Evolutionary conservation across 2,797 vertebrate genomes (phyloP).

Genomic region (Takifugu ocellatus): DNA sequence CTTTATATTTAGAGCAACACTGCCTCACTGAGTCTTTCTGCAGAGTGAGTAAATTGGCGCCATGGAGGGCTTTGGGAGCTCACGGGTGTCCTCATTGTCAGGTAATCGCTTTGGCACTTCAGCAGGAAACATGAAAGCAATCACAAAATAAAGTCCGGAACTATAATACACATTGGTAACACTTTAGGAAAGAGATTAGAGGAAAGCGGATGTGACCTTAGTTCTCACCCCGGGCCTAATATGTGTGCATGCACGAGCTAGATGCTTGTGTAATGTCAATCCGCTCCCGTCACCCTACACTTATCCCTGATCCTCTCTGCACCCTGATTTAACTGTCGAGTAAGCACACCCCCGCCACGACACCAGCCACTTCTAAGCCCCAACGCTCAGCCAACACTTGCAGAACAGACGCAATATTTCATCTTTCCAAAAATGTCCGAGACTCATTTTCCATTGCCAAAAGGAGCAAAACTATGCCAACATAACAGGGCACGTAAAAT

Average conservation of each 20-base stretch:
- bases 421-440: conserved; percentile 27
- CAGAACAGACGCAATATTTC: conserved; percentile 41
- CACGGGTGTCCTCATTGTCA: conserved; percentile 30
- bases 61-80: conserved; percentile 17
- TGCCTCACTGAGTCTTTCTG: conserved; percentile 35
- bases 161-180: conserved; percentile 35
- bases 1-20: conserved; percentile 19
- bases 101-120: conserved; percentile 39
- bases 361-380: conserved; percentile 15
- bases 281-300: conserved; percentile 59
- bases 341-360: conserved; percentile 6
- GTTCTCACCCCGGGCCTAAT: conserved; percentile 18
- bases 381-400: conserved; percentile 29
- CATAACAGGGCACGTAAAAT: conserved; percentile 45
- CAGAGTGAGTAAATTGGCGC: conserved; percentile 12
- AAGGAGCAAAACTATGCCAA: conserved; percentile 48
- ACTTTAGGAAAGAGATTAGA: conserved; percentile 46
- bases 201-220: conserved; percentile 46
- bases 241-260: conserved; percentile 18
- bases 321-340: conserved; percentile 47
- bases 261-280: conserved; percentile 55
- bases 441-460: conserved; percentile 26
- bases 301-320: conserved; percentile 60
- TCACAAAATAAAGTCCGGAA: conserved; percentile 35
- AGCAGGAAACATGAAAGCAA: conserved; percentile 27